These are phyloP conservation scores for Coptodon bakossiorum DNA, from an alignment of 2,113 vertebrate species.

Conservation along the genomic window DNA sequence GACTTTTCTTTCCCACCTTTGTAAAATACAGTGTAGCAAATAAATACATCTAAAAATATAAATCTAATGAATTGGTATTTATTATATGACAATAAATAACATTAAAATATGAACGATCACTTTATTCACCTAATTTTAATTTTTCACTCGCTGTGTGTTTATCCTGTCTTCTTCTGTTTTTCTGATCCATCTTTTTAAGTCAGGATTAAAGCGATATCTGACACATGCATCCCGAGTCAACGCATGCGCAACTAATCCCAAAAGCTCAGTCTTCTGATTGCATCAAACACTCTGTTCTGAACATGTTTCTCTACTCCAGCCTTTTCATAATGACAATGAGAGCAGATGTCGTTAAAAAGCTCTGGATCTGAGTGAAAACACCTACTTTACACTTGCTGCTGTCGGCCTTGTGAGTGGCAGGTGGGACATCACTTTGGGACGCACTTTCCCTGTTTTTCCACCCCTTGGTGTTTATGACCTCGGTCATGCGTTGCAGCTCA, in stretches of 20 bases:
- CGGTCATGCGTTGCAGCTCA: background rate
- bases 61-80: background rate
- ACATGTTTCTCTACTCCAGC: background rate
- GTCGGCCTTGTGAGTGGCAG: background rate
- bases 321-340: background rate
- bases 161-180: fast-evolving
- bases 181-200: background rate
- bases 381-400: background rate
- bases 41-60: background rate
- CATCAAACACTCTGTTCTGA: background rate
- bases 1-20: background rate
- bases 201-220: background rate
- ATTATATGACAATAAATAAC: background rate
- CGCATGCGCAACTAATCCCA: background rate
- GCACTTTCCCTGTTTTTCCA: background rate
- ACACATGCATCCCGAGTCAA: background rate
- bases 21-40: background rate
- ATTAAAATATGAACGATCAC: background rate
- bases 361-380: background rate
- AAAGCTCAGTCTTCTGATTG: background rate
- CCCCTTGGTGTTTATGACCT: fast-evolving
- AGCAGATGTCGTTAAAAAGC: background rate
- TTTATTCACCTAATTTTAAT: background rate
- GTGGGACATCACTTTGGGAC: background rate
- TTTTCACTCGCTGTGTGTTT: background rate